phyloP scores from a whole-genome alignment of 2,888 invertebrate species.

The Tolmerus cingulatus region DNA sequence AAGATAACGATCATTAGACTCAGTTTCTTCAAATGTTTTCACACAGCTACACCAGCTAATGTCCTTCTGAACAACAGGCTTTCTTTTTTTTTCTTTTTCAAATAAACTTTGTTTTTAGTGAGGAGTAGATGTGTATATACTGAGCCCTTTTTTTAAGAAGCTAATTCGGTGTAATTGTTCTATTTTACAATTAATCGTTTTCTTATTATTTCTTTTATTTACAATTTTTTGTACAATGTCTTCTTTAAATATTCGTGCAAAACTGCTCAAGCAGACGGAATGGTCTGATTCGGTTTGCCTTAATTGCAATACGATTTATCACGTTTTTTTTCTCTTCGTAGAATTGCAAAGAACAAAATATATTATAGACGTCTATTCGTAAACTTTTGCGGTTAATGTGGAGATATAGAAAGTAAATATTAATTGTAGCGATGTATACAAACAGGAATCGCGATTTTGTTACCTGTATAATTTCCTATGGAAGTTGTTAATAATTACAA shows the following conservation, averaged over 20 bases:
- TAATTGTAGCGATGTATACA: not conserved
- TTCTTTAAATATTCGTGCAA: not conserved
- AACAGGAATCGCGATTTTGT: not conserved
- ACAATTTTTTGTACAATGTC: not conserved
- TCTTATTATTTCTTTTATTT: not conserved
- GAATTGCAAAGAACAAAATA: not conserved
- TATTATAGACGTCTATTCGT: not conserved
- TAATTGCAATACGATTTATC: not conserved
- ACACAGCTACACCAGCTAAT: not conserved
- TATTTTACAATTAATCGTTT: not conserved
- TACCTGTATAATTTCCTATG: slow-evolving; percentile 37
- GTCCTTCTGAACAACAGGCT: not conserved
- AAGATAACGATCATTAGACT: not conserved
- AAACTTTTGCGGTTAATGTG: not conserved
- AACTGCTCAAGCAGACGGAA: not conserved
- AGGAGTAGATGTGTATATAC: not conserved
- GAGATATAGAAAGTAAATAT: not conserved
- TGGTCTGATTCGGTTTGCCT: not conserved
- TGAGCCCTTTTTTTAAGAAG: not conserved
- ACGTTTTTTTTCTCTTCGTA: not conserved
- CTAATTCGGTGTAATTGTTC: not conserved
- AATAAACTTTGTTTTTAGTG: not conserved
- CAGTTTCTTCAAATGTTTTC: not conserved
- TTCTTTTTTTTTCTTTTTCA: not conserved
- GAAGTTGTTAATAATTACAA: slow-evolving; percentile 26